Conservation (phyloP, 2,113 vertebrate species). For the Junco hyemalis region DNA sequence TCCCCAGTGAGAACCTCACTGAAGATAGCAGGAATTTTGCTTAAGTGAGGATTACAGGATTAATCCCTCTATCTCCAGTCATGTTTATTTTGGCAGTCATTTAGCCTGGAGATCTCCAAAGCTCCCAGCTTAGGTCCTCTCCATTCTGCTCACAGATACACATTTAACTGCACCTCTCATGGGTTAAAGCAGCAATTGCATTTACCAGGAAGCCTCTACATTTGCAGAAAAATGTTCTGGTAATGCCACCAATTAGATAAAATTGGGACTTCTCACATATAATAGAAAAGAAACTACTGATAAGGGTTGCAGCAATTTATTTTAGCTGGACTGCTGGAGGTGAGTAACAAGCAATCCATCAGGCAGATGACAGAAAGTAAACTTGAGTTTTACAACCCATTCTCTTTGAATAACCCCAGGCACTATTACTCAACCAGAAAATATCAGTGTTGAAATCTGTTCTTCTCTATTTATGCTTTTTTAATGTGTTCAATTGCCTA, state of each 20-base stretch:
- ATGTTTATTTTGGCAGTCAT: slow-evolving; percentile 48
- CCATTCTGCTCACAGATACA: not conserved
- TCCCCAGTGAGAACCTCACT: not conserved
- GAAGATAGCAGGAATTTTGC: slow-evolving; percentile 46
- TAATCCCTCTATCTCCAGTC: slow-evolving; percentile 43
- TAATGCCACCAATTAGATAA: slow-evolving; percentile 39
- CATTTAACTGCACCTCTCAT: not conserved
- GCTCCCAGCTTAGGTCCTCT: not conserved
- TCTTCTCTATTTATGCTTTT: not conserved
- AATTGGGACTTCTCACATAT: not conserved
- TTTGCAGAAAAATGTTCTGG: not conserved
- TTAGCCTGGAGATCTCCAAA: not conserved
- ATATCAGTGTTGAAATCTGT: not conserved
- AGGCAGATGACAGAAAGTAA: not conserved
- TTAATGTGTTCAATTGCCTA: not conserved
- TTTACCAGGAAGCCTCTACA: not conserved
- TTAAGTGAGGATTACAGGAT: slow-evolving; percentile 46
- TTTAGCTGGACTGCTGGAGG: not conserved
- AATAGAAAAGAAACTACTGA: not conserved
- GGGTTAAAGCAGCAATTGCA: not conserved
- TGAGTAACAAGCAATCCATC: slow-evolving; percentile 32
- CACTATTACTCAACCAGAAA: slow-evolving; percentile 14
- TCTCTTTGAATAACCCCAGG: slow-evolving; percentile 18
- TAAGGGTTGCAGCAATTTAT: slow-evolving; percentile 30
- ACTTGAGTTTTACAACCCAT: slow-evolving; percentile 22